These are phyloP conservation scores for Lordiphosa andalusiaca DNA, from an alignment of 2,888 invertebrate genomes.

Conservation along the genomic window DNA sequence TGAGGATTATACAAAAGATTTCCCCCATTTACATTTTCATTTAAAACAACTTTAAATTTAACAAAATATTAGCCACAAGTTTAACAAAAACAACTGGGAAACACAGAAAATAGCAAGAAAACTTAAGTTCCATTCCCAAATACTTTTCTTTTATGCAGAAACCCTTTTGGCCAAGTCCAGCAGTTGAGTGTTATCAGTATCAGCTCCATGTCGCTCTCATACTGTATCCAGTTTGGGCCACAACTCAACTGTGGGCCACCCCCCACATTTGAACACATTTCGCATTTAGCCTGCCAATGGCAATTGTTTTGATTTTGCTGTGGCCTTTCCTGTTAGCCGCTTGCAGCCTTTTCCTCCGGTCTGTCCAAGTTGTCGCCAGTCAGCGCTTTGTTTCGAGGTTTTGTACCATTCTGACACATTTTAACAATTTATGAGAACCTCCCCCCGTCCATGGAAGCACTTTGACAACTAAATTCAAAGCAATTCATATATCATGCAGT, in stretches of 20 bases:
- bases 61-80: no score
- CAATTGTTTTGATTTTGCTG: conserved; percentile 56
- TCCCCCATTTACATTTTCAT: no score
- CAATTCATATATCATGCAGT: conserved; percentile 72
- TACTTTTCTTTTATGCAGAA: no score
- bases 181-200: no score
- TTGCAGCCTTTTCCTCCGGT: conserved; percentile 29
- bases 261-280: conserved; percentile 27
- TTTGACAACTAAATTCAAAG: conserved; percentile 79
- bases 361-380: conserved; percentile 37
- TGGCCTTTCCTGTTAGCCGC: conserved; percentile 50
- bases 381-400: conserved; percentile 37
- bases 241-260: no score
- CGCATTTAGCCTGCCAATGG: conserved; percentile 36
- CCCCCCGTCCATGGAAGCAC: conserved; percentile 20
- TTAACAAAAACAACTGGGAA: no score
- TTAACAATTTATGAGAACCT: conserved; percentile 73
- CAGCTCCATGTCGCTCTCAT: conserved; percentile 2
- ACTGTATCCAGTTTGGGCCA: no score
- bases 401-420: conserved; percentile 64
- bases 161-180: no score
- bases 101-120: no score
- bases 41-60: no score
- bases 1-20: no score
- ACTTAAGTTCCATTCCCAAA: no score